These are phyloP conservation scores for Zygogramma bicolorata DNA, from an alignment of 2,888 invertebrate genomes.

Conservation along the genomic window DNA sequence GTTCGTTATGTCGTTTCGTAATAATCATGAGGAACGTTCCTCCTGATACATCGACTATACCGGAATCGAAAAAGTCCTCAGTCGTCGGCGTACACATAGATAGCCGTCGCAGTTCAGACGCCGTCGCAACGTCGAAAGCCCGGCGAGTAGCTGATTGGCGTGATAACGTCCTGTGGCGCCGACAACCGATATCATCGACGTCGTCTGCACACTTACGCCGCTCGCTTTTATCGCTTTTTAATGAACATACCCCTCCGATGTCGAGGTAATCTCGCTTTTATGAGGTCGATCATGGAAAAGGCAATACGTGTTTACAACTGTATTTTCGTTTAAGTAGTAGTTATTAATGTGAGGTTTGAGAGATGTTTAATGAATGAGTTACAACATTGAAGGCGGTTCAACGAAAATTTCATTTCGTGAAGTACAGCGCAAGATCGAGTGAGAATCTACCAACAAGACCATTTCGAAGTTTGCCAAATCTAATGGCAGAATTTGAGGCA, in stretches of 20 bases:
- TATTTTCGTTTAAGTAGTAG: background rate
- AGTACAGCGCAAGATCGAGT: no score
- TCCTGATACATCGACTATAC: background rate
- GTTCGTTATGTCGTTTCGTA: background rate
- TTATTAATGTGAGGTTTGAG: background rate
- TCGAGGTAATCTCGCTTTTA: conserved; percentile 31
- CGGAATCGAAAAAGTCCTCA: background rate
- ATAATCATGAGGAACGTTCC: background rate
- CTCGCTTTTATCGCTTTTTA: conserved; percentile 61
- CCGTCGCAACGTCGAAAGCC: conserved; percentile 46
- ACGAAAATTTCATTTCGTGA: no score
- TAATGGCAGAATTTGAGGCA: no score
- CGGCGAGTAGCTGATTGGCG: conserved; percentile 54
- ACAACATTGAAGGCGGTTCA: no score
- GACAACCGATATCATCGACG: conserved; percentile 58
- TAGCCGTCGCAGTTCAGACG: conserved; percentile 25
- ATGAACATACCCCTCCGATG: conserved; percentile 55
- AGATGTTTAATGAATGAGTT: no score
- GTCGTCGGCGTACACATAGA: background rate
- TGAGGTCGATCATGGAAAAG: conserved; percentile 14
- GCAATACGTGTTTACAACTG: conserved; percentile 19
- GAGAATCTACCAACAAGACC: no score
- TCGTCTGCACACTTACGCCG: conserved; percentile 49
- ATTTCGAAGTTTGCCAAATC: no score
- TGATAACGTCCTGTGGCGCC: conserved; percentile 60